phyloP scores from a whole-genome alignment of 92 coral and sea anemone genomes.

The Porites divaricata region DNA sequence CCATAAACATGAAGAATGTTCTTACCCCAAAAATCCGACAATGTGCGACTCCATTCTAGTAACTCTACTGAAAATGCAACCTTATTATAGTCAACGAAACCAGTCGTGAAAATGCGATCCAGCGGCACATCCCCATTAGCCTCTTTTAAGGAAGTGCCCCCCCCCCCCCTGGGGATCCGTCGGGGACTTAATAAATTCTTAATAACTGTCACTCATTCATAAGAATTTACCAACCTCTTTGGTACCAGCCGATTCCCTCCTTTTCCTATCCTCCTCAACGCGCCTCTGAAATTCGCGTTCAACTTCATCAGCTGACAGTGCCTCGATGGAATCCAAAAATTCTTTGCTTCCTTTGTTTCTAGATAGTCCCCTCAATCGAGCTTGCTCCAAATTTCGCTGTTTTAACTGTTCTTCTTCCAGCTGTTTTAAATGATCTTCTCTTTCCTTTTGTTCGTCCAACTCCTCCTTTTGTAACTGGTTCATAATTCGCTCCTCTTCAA shows the following conservation, averaged over 20 bases:
- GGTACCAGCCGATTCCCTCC: conserved; percentile 51
- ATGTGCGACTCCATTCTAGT: too few species aligned
- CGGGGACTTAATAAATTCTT: too few species aligned
- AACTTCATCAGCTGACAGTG: conserved; percentile 84
- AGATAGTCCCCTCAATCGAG: conserved; percentile 19
- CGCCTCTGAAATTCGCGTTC: conserved; percentile 92
- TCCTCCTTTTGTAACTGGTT: conserved; percentile 70
- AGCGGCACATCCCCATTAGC: too few species aligned
- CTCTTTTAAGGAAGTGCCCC: too few species aligned
- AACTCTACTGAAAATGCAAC: too few species aligned
- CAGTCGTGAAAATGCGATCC: too few species aligned
- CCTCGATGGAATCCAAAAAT: conserved; percentile 75
- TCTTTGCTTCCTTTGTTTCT: conserved; percentile 70
- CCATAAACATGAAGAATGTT: too few species aligned
- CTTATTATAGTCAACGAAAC: too few species aligned
- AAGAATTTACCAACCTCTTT: conserved; percentile 34
- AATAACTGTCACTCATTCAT: not conserved
- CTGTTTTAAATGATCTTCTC: conserved; percentile 58
- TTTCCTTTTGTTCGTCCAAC: conserved; percentile 60
- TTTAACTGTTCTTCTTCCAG: conserved; percentile 64
- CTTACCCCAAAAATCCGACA: too few species aligned
- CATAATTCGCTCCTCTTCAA: conserved; percentile 62
- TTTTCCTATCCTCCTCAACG: conserved; percentile 72
- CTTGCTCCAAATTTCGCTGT: conserved; percentile 57
- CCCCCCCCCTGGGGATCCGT: too few species aligned